Base-by-base conservation (phyloP, 2,797 vertebrate genomes). In the Danio choprae region DNA sequence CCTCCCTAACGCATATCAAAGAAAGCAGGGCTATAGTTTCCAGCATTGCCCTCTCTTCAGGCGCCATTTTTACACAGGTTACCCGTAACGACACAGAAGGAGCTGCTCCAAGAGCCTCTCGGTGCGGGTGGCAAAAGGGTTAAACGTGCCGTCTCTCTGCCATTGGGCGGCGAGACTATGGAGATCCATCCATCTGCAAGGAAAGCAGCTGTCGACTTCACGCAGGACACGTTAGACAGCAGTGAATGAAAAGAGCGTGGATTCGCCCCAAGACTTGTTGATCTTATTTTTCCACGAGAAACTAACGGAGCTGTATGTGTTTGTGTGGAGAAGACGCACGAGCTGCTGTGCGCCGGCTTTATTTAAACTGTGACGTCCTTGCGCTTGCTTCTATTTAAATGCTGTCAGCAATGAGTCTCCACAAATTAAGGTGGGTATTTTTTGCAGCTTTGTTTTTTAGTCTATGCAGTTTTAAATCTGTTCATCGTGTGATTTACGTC, bases 221-320 rank as follows among this genome's bases (percentile, higher is more conserved):
- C 84, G 58, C 87, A 70, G 80, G 87, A 88, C 85, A 58, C 71
- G 67, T 51, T 62, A 48, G 88, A 89, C 89, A 90, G 88, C 81
- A 88, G 87, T 84, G 84, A 74, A 87, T 81, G 89, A 89, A 89
- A 83, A 87, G 87, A 87, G 80, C 67, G 80, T 12, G 81, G 74
- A 81, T 86, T 84, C 80, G 73, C 84, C 58, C 70, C 82, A 53
- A 59, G 85, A 94, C 93, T 94, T 94, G 94, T 94, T 95, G 93
- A 94, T 94, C 89, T 85, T 59, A 29, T n/a, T 62, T 46, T 68
- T 73, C 36, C 83, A 64, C 58, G 63, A 84, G 83, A 58, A 80
- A 12, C 81, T 41, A 62, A 22, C 15, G 69, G 58, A 40, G 83
- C 63, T 83, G 84, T 63, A 84, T 84, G 85, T 65, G 80, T 85